Evolutionary conservation across 2,113 vertebrate species (phyloP).

Genomic region (Stomatorhinus ivindoensis): DNA sequence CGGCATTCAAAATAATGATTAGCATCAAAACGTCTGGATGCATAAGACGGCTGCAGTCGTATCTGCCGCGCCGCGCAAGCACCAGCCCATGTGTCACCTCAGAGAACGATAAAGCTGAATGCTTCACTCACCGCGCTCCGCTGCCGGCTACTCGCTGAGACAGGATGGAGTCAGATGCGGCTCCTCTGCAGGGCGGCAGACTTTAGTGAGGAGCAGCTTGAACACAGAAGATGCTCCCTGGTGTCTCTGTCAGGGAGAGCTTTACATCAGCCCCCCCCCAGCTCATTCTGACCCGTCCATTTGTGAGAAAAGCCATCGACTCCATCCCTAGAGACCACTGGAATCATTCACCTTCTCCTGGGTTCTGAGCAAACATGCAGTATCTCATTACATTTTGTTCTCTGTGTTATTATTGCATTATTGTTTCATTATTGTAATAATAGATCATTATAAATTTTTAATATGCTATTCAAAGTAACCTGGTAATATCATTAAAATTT

Average conservation of each 20-base stretch:
- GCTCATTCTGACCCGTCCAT: not conserved
- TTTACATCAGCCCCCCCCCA: conserved; percentile 16
- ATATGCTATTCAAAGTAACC: not conserved
- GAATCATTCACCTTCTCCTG: too few relatives aligned
- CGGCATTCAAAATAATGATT: not conserved
- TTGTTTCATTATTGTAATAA: not conserved
- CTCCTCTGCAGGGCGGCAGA: not conserved
- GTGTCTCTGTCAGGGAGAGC: not conserved
- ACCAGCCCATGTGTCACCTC: not conserved
- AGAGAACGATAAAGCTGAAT: not conserved
- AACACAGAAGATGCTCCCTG: not conserved
- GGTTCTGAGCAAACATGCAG: not conserved
- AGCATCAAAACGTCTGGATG: not conserved
- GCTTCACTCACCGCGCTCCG: not conserved
- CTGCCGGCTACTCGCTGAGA: not conserved
- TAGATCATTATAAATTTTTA: not conserved
- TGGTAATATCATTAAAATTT: not conserved
- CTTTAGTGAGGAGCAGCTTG: not conserved
- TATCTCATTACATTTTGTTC: not conserved
- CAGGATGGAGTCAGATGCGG: not conserved
- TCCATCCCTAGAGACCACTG: not conserved
- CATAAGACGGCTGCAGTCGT: not conserved
- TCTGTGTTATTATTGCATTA: not conserved
- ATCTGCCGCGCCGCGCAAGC: not conserved
- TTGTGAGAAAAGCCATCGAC: not conserved